Base-by-base conservation (phyloP, 2,113 vertebrate species). In the Poicephalus gulielmi region DNA sequence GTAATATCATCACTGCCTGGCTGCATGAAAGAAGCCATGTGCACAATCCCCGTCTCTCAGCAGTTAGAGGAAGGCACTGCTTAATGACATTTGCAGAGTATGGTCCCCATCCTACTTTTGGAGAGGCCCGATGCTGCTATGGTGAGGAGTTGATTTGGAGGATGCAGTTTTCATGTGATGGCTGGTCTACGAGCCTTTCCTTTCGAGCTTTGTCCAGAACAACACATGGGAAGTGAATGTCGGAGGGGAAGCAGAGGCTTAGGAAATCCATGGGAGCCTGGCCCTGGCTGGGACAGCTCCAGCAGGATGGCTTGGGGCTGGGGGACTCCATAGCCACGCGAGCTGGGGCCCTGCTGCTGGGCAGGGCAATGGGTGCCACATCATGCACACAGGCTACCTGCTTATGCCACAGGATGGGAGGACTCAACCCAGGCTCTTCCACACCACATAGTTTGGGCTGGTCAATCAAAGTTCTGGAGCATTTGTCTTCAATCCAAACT, bases 71-170 rank as follows among this genome's bases (percentile, higher is more conserved):
- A 47, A 49, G 50, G 6, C 75, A 7, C 50, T 31, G 83, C 64
- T 44, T 17, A 18, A 3, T 1, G 46, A 19, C 49, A 44, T 9
- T 23, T 17, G 50, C 66, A 81, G 55, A 24, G 18, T 46, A 6
- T 1, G 4, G 22, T 75, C 73, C n/a, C 0, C 0, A 4, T 3
- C 57, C 67, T 2, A 0, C 50, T 33, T 22, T 5, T 24, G 57
- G n/a, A 33, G 62, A 8, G 41, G 7, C 4, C 53, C 3, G 41
- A 5, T 18, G 46, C 86, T 62, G 64, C 77, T 41, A 0, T 10
- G 3, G 0, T 24, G 39, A 35, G 62, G 75, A 23, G 14, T 76
- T 87, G 30, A 10, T 25, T 22, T 1, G 2, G 69, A 70, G 77
- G 64, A 28, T 10, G 49, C 24, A 37, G 75, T 30, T 87, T 27